Base-by-base conservation (phyloP, 1,140 invertebrate genomes). In the Octopus sinensis region DNA sequence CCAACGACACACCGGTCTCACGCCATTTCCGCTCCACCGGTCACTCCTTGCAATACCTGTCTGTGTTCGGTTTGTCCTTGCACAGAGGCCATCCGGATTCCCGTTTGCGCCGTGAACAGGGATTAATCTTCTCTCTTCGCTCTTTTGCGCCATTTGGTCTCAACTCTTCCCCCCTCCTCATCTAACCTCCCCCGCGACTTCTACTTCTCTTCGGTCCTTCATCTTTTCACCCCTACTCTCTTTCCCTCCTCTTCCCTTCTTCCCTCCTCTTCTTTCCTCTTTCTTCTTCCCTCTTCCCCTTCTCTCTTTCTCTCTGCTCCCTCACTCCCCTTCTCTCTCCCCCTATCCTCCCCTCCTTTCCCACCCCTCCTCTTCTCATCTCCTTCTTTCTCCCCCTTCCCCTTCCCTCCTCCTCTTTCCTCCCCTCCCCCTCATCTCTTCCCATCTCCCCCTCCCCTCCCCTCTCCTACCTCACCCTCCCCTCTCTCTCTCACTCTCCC, bases 401-500 rank as follows among this genome's bases (percentile, higher is more conserved):
- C 6, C 56, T 17, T 17, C 56, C 56, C 17, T 17, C 17, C 56
- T 62, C 17, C 17, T 62, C 56, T 62, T 17, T 62, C 6, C 56
- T 7, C 56, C 6, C 56, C 6, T 7, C 6, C 56, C 17, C 54
- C 77, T 12, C 23, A 12, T 75, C 62, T 80, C 79, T 52, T n/a
- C 54, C 23, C 13, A 30, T 62, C 80, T 62, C 80, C 76, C 53
- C 79, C 53, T 54, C 56, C 9, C 10, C 56, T 23, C 62, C 52
- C 7, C 43, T 51, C 54, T 71, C 68, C 76, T 52, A 43, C 56
- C 23, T 79, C 77, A n/a, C 51, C 54, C 78, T 53, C 81, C 23
- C 56, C 53, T 81, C 54, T 54, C 52, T 4, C 53, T 43, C 52
- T 80, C 75, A 75, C 53, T 78, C 56, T 77, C 53, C 62, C 80